Evolutionary conservation across 2,113 vertebrate genomes (phyloP).

Genomic region (Prunella himalayana): DNA sequence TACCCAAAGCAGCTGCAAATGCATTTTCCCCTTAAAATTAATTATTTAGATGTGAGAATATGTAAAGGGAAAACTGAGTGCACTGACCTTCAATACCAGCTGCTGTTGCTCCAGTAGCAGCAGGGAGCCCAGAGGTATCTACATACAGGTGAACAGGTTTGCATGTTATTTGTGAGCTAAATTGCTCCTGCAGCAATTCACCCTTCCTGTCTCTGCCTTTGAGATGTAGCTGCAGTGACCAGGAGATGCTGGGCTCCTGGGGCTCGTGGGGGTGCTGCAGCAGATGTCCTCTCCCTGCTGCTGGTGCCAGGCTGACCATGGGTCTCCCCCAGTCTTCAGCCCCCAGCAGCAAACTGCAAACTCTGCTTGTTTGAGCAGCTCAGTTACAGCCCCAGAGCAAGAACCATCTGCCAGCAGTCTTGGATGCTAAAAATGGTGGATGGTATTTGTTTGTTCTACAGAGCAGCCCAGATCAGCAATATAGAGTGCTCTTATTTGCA

Average conservation of each 20-base stretch:
- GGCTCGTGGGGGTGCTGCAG: background rate
- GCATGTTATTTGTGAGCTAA: background rate
- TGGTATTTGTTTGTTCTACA: background rate
- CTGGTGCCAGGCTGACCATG: rapidly evolving
- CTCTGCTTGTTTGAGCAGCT: background rate
- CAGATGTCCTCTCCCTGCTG: background rate
- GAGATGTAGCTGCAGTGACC: background rate
- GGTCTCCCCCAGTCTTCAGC: background rate
- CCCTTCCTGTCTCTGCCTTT: background rate
- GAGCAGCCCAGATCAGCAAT: background rate
- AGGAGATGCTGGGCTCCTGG: background rate
- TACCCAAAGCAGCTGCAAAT: background rate
- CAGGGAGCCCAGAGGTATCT: background rate
- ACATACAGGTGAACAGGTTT: background rate
- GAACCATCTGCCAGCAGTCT: background rate
- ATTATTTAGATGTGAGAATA: background rate
- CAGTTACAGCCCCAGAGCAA: background rate
- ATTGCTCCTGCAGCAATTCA: background rate
- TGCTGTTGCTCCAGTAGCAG: background rate
- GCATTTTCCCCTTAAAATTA: background rate
- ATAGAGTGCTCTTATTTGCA: background rate
- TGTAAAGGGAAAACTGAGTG: background rate
- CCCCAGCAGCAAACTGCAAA: background rate
- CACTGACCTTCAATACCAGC: background rate
- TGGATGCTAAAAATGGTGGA: background rate